Conservation (phyloP, 2,888 invertebrate species). For the Epinotia ramella region DNA sequence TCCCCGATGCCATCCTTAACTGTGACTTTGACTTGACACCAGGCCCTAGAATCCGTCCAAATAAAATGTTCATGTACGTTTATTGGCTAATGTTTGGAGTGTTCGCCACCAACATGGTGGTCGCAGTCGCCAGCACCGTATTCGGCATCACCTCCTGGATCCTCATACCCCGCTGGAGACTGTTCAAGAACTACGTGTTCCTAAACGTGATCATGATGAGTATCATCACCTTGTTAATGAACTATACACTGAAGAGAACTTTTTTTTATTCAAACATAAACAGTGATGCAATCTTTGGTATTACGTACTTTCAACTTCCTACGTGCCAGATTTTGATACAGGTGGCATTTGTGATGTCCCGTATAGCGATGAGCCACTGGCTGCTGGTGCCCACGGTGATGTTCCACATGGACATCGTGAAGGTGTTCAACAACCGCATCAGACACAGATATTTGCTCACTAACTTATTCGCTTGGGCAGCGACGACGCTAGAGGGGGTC, state of each 20-base stretch:
- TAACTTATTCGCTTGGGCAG: slow-evolving; percentile 14
- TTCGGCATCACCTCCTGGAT: slow-evolving; percentile 30
- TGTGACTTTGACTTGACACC: slow-evolving; percentile 21
- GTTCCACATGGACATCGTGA: slow-evolving; percentile 30
- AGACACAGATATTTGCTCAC: slow-evolving; percentile 25
- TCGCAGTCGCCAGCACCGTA: slow-evolving; percentile 3
- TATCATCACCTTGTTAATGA: slow-evolving; percentile 4
- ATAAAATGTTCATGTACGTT: slow-evolving; percentile 8
- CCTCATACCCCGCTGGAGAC: slow-evolving; percentile 15
- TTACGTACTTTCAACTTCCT: slow-evolving; percentile 9
- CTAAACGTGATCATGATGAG: slow-evolving; percentile 21
- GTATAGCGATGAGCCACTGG: slow-evolving; percentile 38
- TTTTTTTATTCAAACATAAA: slow-evolving; percentile 17
- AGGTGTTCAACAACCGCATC: slow-evolving; percentile 22
- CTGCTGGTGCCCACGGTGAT: slow-evolving; percentile 19
- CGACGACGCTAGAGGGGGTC: slow-evolving; percentile 8
- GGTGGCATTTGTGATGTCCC: slow-evolving; percentile 15
- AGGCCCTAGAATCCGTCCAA: slow-evolving; percentile 8
- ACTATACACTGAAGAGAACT: slow-evolving; percentile 19
- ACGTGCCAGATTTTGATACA: slow-evolving; percentile 8
- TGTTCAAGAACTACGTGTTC: slow-evolving; percentile 27
- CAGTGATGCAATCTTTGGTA: slow-evolving; percentile 9
- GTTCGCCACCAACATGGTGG: slow-evolving; percentile 8
- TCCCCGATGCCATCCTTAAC: slow-evolving; percentile 5
- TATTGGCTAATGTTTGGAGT: slow-evolving; percentile 18